Evolutionary conservation across 2,113 vertebrate species (phyloP), one percentile per base, ranked within the genome.

Genomic region (Zosterops japonicus): DNA sequence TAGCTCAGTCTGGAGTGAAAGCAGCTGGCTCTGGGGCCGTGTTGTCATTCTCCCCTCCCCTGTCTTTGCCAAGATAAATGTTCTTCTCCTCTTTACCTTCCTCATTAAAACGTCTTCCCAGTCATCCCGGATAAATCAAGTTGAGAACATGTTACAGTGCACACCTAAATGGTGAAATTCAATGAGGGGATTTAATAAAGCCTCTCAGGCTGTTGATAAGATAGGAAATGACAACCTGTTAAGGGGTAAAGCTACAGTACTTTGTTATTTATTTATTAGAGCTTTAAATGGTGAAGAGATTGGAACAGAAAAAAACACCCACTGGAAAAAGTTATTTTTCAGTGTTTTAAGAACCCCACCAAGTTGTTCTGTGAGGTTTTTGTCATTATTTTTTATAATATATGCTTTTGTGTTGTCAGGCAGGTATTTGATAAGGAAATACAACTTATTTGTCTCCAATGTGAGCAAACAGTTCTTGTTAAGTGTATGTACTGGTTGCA

Each of bases 51-150:
- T 81, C 56, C 84, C 41, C 57, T 85, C 36, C 70, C n/a, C 50
- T 85, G 4, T 5, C 63, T 93, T 42, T 90, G 92, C 94, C 94
- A 95, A 93, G 85, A 79, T 65, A 87, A 85, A 95, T 65, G 57
- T 91, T 93, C 85, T 42, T 88, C 69, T 78, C 52, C 64, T 65
- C 63, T 75, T 93, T 86, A 96, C 92, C 75, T 90, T 68, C 5
- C 56, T 93, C 85, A 63, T 91, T 92, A 93, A 94, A 93, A 83
- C 3, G 11, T 72, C 89, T 87, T 85, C 70, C 35, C 41, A 27
- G 83, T 42, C 67, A 44, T 69, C 57, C 31, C 59, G 24, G 70
- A 93, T 94, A 89, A 91, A 90, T 91, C 68, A 84, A 65, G 53
- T 72, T 72, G 70, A 80, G 83, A 65, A 36, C 47, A 25, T 11